Conservation (phyloP, 2,113 vertebrate genomes). For the Nyctibius bracteatus region DNA sequence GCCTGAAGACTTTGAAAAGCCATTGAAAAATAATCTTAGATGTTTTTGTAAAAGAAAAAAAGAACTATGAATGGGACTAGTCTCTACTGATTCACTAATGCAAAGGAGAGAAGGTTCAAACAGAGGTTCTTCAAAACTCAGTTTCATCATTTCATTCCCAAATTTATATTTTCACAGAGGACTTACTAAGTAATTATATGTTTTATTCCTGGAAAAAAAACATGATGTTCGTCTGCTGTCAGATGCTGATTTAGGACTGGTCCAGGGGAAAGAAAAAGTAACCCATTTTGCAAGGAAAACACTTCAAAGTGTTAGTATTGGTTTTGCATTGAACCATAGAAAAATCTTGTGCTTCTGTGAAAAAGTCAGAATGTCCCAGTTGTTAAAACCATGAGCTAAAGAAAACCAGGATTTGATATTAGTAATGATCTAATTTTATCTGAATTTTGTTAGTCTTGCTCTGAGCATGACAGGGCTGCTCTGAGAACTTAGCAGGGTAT, state of each 20-base stretch:
- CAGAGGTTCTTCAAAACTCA: background rate
- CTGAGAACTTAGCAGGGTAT: background rate
- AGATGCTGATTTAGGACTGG: background rate
- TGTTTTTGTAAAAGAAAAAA: background rate
- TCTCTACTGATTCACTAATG: background rate
- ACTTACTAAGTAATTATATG: background rate
- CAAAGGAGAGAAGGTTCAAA: background rate
- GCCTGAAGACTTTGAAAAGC: background rate
- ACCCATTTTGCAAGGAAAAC: background rate
- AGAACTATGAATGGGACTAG: background rate
- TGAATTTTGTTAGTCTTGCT: background rate
- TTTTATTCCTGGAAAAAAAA: background rate
- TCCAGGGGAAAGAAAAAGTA: background rate
- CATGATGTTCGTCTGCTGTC: rapidly evolving
- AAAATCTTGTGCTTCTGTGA: background rate
- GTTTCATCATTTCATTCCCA: background rate
- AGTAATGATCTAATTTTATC: background rate
- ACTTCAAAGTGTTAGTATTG: background rate
- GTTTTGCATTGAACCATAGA: background rate
- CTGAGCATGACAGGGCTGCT: background rate
- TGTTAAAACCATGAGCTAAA: background rate
- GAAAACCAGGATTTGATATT: background rate
- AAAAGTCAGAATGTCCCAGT: background rate
- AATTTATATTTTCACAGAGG: background rate
- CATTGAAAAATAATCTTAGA: background rate